Evolutionary conservation across 2,888 invertebrate species (phyloP).

Genomic region (Polyploca ridens): DNA sequence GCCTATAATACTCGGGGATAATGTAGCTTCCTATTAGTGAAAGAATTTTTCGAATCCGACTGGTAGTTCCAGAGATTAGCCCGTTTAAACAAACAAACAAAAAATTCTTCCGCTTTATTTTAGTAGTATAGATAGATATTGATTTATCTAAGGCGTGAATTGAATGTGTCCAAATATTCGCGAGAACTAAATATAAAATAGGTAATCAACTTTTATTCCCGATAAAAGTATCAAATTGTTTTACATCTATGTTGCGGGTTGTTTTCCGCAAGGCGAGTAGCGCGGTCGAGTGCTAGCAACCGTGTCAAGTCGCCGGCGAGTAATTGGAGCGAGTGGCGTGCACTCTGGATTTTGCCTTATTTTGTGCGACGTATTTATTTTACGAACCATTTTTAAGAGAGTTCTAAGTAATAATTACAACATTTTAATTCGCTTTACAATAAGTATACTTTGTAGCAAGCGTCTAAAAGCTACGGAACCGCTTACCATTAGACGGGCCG

Average conservation of each 20-base stretch:
- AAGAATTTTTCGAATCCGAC: too few species aligned
- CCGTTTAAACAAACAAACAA: too few species aligned
- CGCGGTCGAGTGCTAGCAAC: slow-evolving; percentile 31
- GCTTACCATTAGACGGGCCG: too few species aligned
- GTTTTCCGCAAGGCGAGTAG: slow-evolving; percentile 8
- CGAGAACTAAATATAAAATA: too few species aligned
- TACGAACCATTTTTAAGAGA: background rate
- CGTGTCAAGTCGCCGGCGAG: slow-evolving; percentile 36
- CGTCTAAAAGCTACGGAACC: too few species aligned
- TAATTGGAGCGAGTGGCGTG: slow-evolving; percentile 34
- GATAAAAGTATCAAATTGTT: background rate
- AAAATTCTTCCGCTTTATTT: too few species aligned
- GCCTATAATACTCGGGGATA: too few species aligned
- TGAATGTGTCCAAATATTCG: too few species aligned
- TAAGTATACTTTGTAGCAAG: background rate
- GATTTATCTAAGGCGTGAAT: too few species aligned
- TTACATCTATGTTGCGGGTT: background rate
- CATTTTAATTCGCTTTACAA: background rate
- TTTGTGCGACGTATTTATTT: background rate
- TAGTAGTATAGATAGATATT: too few species aligned
- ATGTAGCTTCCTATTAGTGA: too few species aligned
- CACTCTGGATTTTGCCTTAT: background rate
- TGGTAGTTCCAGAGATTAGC: too few species aligned
- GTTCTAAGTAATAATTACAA: background rate
- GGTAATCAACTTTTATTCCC: background rate